Base-by-base conservation (phyloP, 2,888 invertebrate species). In the Noctua pronuba region DNA sequence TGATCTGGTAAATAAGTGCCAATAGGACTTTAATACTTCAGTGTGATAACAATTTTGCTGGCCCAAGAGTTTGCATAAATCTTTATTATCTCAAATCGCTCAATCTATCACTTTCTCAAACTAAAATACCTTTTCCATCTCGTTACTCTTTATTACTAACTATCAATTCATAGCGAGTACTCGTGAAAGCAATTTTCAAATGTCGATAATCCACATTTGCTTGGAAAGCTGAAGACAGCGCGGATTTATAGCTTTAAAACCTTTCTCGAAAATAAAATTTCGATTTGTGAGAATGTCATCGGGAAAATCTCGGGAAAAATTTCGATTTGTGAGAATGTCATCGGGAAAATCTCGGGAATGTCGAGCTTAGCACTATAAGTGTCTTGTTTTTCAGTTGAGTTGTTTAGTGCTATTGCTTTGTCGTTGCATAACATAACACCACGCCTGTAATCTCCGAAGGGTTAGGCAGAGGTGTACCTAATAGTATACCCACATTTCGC, bases 201-300 rank as follows among this genome's bases (percentile, higher is more conserved):
- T 75, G 76, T 69, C 79, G 75, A 80, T 80, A 80, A 83, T 85
- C 84, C 82, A 80, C 84, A 72, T 84, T 84, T 78, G 65, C 82
- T 78, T 82, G 73, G 68, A 78, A 81, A 82, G 41, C 66, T 73
- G 81, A 35, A 75, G 85, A 85, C 85, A 84, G 85, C 55, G 68
- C 24, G 55, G 71, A 85, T 84, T 84, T 84, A 85, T 82, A 24
- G 75, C 85, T 78, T 75, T 73, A 67, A 73, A 84, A 77, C 55
- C 73, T 78, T 72, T 75, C 78, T 44, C 46, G 71, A 68, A 85
- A 85, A 82, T 85, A 81, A 85, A 78, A 75, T 73, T 49, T 75
- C 55, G 78, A 82, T 85, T 84, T 84, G 71, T 74, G 28, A 81
- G 68, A 75, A 78, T 68, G 75, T 78, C 85, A 75, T 75, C 55